Conservation (phyloP, 2,113 vertebrate genomes). For the Megaceryle maxima region DNA sequence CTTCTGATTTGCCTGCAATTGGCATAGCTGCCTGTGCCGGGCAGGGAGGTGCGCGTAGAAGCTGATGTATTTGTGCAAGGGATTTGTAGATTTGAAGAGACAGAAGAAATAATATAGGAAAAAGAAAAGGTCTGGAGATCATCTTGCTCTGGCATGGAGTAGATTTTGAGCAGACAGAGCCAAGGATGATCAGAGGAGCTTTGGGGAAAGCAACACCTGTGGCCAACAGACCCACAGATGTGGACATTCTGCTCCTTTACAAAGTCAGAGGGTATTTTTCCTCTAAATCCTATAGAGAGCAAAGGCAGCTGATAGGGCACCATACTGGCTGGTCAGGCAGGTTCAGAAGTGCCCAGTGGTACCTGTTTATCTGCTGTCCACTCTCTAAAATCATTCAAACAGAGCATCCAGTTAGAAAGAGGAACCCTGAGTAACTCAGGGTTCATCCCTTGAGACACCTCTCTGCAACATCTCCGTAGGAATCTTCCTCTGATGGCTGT, state of each 20-base stretch:
- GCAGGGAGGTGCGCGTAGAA: background rate
- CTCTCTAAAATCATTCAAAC: background rate
- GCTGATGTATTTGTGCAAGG: background rate
- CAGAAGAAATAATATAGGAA: background rate
- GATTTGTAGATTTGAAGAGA: background rate
- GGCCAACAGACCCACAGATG: rapidly evolving
- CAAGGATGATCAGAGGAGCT: background rate
- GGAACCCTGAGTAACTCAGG: background rate
- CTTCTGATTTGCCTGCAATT: background rate
- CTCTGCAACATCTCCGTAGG: background rate
- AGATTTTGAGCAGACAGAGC: background rate
- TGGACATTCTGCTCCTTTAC: background rate
- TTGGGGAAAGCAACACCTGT: background rate
- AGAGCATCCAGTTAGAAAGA: background rate
- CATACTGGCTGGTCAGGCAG: background rate
- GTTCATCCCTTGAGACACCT: too few relatives aligned
- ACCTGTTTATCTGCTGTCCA: background rate
- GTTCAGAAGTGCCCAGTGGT: background rate
- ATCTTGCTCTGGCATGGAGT: background rate
- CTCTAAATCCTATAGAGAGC: background rate
- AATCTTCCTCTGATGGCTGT: background rate
- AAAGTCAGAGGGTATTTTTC: background rate
- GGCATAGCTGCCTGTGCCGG: background rate
- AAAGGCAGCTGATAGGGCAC: background rate
- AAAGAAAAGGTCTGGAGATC: background rate